Base-by-base conservation (phyloP, 2,113 vertebrate species). In the Catharus minimus region DNA sequence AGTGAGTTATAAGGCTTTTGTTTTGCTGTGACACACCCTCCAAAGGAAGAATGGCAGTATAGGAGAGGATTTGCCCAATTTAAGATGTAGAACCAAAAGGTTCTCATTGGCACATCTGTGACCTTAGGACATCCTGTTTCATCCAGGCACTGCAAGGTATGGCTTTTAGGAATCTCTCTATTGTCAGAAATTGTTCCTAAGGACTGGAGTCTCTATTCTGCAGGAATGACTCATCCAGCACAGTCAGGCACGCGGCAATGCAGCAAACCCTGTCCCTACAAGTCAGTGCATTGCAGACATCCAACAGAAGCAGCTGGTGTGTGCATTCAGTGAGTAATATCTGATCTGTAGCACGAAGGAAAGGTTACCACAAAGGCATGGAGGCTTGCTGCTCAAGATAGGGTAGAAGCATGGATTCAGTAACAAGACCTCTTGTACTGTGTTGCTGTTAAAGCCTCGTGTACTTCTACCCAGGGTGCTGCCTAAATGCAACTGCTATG, bases 401-500 rank as follows among this genome's bases (percentile, higher is more conserved):
- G 61, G 18, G 19, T 20, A 24, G 43, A 57, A 60, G 44, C 19
- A 13, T 49, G 57, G 76, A 30, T 36, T 39, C 36, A 16, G 28
- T 65, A 58, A 32, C 32, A 36, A 15, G 46, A 21, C 8, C 62
- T 65, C 30, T 60, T 62, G 80, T 5, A 3, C 53, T 67, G 2
- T 14, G 4, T 46, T 11, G 7, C 26, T 83, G 56, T 73, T 85
- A 61, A 46, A 79, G 26, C 56, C 49, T 66, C 11, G 0, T 3
- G 15, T 55, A 12, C 30, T 36, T 55, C 43, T 86, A 6, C 33
- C 26, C 32, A 44, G 36, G 71, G 52, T 0, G 4, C 53, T 87
- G 69, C 66, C 53, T 30, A 0, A 2, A 0, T 27, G 9, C 6
- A 14, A 9, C 60, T 74, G 58, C 28, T 39, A 0, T 2, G 3